Conservation (phyloP, 2,113 vertebrate species). For the Pangasianodon hypophthalmus region DNA sequence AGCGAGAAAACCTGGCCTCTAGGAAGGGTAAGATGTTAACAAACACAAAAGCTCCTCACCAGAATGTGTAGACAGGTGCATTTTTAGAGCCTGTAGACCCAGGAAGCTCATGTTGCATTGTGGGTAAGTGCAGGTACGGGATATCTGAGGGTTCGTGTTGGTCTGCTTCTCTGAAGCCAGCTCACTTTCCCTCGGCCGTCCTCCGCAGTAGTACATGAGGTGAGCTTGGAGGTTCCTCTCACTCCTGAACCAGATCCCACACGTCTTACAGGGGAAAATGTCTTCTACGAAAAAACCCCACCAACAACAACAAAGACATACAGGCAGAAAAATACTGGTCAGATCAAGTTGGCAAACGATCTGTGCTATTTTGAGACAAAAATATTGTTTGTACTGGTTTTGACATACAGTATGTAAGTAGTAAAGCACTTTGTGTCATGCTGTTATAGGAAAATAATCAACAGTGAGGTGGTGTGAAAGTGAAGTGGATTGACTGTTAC, state of each 20-base stretch:
- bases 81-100: constrained; percentile 79
- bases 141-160: constrained; percentile 73
- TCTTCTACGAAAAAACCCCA: constrained; percentile 75
- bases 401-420: background rate
- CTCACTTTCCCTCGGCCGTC: constrained; percentile 76
- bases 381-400: background rate
- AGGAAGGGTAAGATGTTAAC: background rate
- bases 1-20: background rate
- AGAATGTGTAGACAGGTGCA: constrained; percentile 83
- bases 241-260: constrained; percentile 89
- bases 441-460: background rate
- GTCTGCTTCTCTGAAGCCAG: constrained; percentile 75
- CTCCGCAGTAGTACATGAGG: constrained; percentile 89
- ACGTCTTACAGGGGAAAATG: constrained; percentile 88
- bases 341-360: background rate
- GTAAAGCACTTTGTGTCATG: background rate
- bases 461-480: background rate
- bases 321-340: background rate
- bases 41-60: constrained; percentile 69
- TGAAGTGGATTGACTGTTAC: background rate
- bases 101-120: constrained; percentile 85
- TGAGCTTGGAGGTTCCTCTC: constrained; percentile 88
- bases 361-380: background rate
- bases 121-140: constrained; percentile 81
- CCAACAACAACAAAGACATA: constrained; percentile 6